phyloP scores from a whole-genome alignment of 2,797 vertebrate species.

The Bucorvus abyssinicus region DNA sequence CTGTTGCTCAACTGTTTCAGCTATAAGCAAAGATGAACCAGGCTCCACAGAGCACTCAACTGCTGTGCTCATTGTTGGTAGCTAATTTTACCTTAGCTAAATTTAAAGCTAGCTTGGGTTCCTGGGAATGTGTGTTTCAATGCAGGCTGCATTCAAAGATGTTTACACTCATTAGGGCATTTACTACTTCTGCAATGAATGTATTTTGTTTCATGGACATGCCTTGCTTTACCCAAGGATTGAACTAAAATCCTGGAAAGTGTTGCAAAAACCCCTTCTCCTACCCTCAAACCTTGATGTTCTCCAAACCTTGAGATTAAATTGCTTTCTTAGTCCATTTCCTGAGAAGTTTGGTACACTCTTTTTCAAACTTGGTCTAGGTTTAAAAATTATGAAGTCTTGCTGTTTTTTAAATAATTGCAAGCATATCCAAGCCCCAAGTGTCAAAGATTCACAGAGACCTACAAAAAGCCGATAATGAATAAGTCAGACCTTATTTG shows the following conservation, averaged over 20 bases:
- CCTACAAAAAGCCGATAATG: background rate
- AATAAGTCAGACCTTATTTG: background rate
- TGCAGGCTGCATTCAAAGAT: background rate
- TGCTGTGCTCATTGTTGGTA: background rate
- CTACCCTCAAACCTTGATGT: background rate
- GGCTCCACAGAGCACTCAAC: background rate
- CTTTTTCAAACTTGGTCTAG: background rate
- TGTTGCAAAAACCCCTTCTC: background rate
- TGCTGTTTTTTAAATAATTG: background rate
- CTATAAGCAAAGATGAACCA: background rate
- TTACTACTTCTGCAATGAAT: background rate
- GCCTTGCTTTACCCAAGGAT: background rate
- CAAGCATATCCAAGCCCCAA: background rate
- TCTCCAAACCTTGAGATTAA: background rate
- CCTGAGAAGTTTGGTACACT: background rate
- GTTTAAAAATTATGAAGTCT: background rate
- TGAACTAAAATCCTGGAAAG: background rate
- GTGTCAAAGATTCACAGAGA: background rate
- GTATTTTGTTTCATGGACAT: background rate
- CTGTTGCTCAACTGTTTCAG: background rate
- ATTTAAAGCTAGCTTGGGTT: background rate
- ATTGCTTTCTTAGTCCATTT: background rate
- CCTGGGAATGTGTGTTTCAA: background rate
- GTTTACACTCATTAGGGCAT: background rate
- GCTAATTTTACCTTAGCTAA: background rate